phyloP scores from a whole-genome alignment of 2,888 invertebrate species.

The Agrenia bidenticulata region DNA sequence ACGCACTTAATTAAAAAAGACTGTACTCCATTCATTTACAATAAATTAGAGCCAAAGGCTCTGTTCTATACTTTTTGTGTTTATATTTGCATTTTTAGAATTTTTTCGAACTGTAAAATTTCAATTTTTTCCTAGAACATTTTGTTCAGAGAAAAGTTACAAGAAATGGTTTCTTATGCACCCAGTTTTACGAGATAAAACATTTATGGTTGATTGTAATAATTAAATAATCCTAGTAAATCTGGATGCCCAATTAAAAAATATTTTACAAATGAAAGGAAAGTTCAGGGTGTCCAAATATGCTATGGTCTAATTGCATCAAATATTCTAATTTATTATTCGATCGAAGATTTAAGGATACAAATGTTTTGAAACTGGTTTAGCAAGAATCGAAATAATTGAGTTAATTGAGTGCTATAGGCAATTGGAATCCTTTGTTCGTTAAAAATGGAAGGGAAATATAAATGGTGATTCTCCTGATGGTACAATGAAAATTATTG shows the following conservation, averaged over 20 bases:
- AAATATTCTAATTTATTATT: conserved; percentile 31
- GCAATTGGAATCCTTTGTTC: conserved; percentile 17
- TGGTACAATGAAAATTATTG: conserved; percentile 3
- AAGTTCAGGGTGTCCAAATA: conserved; percentile 4
- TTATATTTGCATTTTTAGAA: too few relatives aligned
- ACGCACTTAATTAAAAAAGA: conserved; percentile 8
- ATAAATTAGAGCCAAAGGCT: background rate
- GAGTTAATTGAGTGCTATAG: conserved; percentile 42
- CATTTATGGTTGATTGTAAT: too few relatives aligned
- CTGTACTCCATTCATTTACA: background rate
- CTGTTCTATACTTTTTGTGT: background rate
- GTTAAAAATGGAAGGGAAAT: background rate
- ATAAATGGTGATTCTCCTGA: too few relatives aligned
- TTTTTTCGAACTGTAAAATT: too few relatives aligned
- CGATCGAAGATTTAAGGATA: conserved; percentile 36
- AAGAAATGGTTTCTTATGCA: too few relatives aligned
- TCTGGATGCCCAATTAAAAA: background rate
- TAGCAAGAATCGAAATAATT: conserved; percentile 44
- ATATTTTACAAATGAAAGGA: background rate
- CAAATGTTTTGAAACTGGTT: conserved; percentile 39
- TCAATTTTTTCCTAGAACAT: too few relatives aligned
- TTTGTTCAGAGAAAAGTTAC: too few relatives aligned
- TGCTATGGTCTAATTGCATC: conserved; percentile 33
- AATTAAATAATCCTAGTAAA: background rate
- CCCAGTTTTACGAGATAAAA: too few relatives aligned